Percentiles rank a stretch among this genome's conserved stretches.
phyloP scores from a whole-genome alignment of 2,888 invertebrate genomes.

The Pristionchus fissidentatus region DNA sequence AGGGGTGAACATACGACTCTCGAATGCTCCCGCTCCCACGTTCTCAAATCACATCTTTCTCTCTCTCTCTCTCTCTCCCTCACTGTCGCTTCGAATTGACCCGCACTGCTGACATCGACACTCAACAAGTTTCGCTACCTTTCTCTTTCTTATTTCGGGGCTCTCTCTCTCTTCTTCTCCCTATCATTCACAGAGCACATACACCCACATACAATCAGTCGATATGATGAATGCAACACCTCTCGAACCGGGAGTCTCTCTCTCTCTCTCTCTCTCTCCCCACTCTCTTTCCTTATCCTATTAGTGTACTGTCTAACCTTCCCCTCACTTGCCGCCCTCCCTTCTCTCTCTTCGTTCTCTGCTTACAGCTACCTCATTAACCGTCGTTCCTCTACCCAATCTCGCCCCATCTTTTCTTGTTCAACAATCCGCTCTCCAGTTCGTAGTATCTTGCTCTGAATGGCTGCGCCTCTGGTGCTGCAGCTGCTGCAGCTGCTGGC shows the following conservation, averaged over 20 bases:
- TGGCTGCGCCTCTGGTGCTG: background rate
- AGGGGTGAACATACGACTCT: no score
- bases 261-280: background rate
- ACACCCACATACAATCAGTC: conserved; percentile 20
- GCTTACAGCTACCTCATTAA: conserved; percentile 14
- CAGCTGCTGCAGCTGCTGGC: background rate
- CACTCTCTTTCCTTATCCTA: conserved; percentile 20
- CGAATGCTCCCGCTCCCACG: conserved; percentile 1
- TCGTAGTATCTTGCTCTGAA: background rate
- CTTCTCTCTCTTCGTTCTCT: conserved; percentile 18
- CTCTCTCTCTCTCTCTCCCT: background rate
- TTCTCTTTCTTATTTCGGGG: conserved; percentile 34
- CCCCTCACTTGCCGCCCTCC: conserved; percentile 11
- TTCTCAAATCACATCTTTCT: background rate
- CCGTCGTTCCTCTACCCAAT: background rate
- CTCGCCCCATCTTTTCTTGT: background rate
- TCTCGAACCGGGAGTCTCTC: conserved; percentile 2
- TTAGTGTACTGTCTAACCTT: conserved; percentile 14
- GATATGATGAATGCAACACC: conserved; percentile 41
- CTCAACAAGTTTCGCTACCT: conserved; percentile 37
- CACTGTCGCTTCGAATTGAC: conserved; percentile 12
- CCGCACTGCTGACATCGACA: conserved; percentile 32
- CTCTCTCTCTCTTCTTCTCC: conserved; percentile 25
- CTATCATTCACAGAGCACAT: conserved; percentile 6
- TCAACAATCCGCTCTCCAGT: background rate